These are phyloP conservation scores for Pandemis corylana DNA, from an alignment of 2,888 invertebrate genomes.

Conservation along the genomic window DNA sequence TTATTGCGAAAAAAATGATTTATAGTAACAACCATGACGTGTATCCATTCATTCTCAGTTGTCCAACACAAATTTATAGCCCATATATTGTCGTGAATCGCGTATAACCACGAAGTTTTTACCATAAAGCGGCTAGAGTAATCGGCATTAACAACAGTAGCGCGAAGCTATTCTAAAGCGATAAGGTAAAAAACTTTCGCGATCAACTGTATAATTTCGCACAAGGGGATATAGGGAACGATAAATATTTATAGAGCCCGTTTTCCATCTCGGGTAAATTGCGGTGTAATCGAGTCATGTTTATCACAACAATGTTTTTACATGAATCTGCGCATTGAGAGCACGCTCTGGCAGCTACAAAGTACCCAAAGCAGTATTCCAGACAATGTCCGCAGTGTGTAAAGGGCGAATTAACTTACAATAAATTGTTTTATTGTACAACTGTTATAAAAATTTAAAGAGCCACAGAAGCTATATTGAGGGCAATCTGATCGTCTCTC, in stretches of 20 bases:
- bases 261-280: slow-evolving; percentile 75
- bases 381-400: slow-evolving; percentile 67
- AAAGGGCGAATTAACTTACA: slow-evolving; percentile 73
- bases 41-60: slow-evolving; percentile 62
- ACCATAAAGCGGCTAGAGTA: slow-evolving; percentile 56
- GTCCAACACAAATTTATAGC: slow-evolving; percentile 58
- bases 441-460: slow-evolving; percentile 63
- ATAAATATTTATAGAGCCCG: slow-evolving; percentile 81
- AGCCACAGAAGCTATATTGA: slow-evolving; percentile 45
- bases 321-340: slow-evolving; percentile 52
- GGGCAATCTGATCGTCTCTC: slow-evolving; percentile 36
- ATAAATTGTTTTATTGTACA: slow-evolving; percentile 75
- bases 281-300: slow-evolving; percentile 76
- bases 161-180: slow-evolving; percentile 61
- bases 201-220: slow-evolving; percentile 67
- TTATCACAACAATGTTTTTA: slow-evolving; percentile 75
- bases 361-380: slow-evolving; percentile 56
- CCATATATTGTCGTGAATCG: slow-evolving; percentile 42
- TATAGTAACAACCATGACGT: slow-evolving; percentile 56
- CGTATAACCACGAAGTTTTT: slow-evolving; percentile 54
- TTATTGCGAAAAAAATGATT: slow-evolving; percentile 51
- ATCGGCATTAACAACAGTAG: slow-evolving; percentile 58
- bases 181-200: slow-evolving; percentile 65
- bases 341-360: slow-evolving; percentile 57
- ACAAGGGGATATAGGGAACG: slow-evolving; percentile 60